Percentiles rank a stretch among this genome's conserved stretches.
phyloP scores from a whole-genome alignment of 2,888 invertebrate species.

The Rotaria socialis region DNA sequence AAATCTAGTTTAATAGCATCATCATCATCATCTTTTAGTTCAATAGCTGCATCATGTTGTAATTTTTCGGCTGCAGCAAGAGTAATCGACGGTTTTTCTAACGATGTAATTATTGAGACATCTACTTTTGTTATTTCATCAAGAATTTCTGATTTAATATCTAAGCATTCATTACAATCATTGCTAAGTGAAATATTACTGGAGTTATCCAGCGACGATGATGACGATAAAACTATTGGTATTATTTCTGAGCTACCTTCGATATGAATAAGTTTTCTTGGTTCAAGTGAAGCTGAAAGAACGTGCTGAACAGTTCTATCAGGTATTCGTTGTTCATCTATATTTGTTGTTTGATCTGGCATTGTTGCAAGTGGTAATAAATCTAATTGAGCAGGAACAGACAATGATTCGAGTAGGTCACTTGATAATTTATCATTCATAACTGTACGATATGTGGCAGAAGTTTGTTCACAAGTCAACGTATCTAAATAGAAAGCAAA shows the following conservation, averaged over 20 bases:
- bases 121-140: not conserved
- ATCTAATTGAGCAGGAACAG: not conserved
- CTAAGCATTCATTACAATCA: not conserved
- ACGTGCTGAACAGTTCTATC: not conserved
- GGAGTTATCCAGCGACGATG: not conserved
- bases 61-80: not conserved
- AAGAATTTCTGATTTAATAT: not conserved
- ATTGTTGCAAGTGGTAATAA: not conserved
- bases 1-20: not conserved
- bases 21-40: not conserved
- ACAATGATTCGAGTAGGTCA: not conserved
- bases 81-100: not conserved
- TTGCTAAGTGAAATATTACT: not conserved
- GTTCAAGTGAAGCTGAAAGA: not conserved
- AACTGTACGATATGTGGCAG: not conserved
- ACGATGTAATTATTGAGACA: not conserved
- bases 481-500: not conserved
- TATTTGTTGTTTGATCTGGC: not conserved
- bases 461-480: not conserved
- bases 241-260: not conserved
- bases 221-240: not conserved
- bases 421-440: not conserved
- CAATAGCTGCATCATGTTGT: constrained; percentile 5
- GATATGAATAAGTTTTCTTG: not conserved
- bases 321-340: not conserved